Evolutionary conservation across 2,888 invertebrate species (phyloP).

Genomic region (Halictus quadricinctus): DNA sequence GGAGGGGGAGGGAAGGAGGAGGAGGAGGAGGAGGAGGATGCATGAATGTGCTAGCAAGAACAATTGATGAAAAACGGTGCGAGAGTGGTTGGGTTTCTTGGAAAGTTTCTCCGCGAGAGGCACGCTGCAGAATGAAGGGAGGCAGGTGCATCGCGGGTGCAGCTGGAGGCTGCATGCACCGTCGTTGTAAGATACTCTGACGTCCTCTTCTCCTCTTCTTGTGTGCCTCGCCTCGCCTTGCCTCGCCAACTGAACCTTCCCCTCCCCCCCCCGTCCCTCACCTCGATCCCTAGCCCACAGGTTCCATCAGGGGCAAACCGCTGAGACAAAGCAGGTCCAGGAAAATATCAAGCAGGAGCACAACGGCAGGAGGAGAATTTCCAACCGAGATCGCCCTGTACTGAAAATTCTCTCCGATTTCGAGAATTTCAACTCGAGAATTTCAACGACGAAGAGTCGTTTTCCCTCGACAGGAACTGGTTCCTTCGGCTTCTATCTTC

Average conservation of each 20-base stretch:
- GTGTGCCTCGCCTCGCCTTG: conserved; percentile 28
- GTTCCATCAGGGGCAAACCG: conserved; percentile 39
- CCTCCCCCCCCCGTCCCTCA: conserved; percentile 1
- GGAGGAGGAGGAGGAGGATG: conserved; percentile 35
- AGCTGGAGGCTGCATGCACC: conserved; percentile 70
- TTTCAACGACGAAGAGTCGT: not conserved
- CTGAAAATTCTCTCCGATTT: not conserved
- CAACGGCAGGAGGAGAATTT: conserved; percentile 3
- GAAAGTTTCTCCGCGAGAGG: conserved; percentile 65
- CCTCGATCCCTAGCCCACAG: conserved; percentile 38
- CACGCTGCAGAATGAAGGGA: conserved; percentile 64
- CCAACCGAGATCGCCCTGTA: not conserved
- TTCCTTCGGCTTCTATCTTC: not conserved
- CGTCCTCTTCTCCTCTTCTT: conserved; percentile 49
- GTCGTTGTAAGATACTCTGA: conserved; percentile 61
- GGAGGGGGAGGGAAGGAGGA: conserved; percentile 21
- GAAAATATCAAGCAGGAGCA: conserved; percentile 42
- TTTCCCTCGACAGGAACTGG: not conserved
- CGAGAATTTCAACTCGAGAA: not conserved
- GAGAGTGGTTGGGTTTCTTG: conserved; percentile 69
- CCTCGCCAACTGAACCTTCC: conserved; percentile 4
- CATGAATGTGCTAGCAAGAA: conserved; percentile 65
- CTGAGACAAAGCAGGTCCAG: conserved; percentile 53
- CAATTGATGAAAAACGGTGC: conserved; percentile 70
- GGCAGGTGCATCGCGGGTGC: conserved; percentile 70